Evolutionary conservation across 2,888 invertebrate genomes (phyloP), one percentile per base, ranked within the genome.

Genomic region (Dusona sp.): DNA sequence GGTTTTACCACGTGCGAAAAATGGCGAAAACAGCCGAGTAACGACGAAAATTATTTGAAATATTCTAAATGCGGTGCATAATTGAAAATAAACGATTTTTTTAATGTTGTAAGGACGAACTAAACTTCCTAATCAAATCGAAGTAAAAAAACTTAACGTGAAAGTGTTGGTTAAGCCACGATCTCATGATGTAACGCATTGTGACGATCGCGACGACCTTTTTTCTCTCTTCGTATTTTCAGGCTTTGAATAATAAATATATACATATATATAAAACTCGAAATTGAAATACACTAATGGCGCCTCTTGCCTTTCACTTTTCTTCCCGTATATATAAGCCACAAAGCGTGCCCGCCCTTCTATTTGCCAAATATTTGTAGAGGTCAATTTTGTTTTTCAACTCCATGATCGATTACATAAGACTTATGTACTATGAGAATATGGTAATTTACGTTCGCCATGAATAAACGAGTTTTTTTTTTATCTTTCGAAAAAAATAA

Each of bases 221-320:
- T 57, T 79, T 79, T 38, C 36, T 65, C 38, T 22, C 6, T 38
- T 22, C 19, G 42, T 42, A 29, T 57, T 57, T 25, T 29, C 38
- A 42, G 57, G 25, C 57, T 57, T 33, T 7, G 25, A 57, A 74
- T 42, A 70, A 64, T 61, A 33, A 25, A 74, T n/a, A 45, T 64
- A 16, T 22, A 61, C 25, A 2, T 67, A 67, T 67, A 38, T 67
- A 13, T 9, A 70, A 19, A 33, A 8, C 36, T 36, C 51, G 67
- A 67, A 65, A 78, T 75, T 67, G 42, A 29, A 38, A 68, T 38
- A 54, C 54, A 68, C 38, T 54, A 77, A 77, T 64, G 38, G 54
- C 33, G 19, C 22, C 51, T 48, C 29, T 22, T 70, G 65, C 80
- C 80, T 80, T 80, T 80, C 80, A 80, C 80, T 80, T 80, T 80